Evolutionary conservation across 92 coral and sea anemone genomes (phyloP).

Genomic region (Palythoa caribaeorum): DNA sequence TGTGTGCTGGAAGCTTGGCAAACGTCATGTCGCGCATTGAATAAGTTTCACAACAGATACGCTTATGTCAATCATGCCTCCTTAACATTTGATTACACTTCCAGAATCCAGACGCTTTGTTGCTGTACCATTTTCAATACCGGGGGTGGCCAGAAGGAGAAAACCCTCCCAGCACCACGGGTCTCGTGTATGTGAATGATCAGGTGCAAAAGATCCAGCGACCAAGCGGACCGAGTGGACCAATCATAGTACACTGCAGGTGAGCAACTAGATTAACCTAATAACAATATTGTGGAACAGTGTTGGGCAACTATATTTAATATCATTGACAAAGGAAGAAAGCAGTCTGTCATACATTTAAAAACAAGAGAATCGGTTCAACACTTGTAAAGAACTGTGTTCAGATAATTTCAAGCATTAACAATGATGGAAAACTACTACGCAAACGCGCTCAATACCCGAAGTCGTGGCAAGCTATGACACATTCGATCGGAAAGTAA

Average conservation of each 20-base stretch:
- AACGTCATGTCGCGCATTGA: no score
- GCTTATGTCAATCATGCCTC: background rate
- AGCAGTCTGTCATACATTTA: background rate
- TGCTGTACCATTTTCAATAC: constrained; percentile 86
- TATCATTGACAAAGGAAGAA: background rate
- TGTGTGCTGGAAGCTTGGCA: no score
- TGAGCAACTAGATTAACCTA: background rate
- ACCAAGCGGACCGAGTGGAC: constrained; percentile 74
- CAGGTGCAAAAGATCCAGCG: constrained; percentile 86
- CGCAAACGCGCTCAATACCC: no score
- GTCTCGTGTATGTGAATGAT: constrained; percentile 82
- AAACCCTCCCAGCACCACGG: constrained; percentile 72
- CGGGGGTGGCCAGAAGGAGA: constrained; percentile 77
- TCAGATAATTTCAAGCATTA: no score
- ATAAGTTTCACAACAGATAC: background rate
- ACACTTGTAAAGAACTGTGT: no score
- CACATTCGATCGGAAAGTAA: no score
- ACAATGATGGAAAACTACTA: no score
- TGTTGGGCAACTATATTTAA: no score
- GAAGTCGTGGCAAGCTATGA: no score
- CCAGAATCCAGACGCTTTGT: constrained; percentile 76
- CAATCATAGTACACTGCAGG: constrained; percentile 91
- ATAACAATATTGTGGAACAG: background rate
- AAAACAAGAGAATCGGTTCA: no score
- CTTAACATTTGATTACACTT: background rate